Conservation (phyloP, 2,113 vertebrate genomes). For the Hippoglossus stenolepis region DNA sequence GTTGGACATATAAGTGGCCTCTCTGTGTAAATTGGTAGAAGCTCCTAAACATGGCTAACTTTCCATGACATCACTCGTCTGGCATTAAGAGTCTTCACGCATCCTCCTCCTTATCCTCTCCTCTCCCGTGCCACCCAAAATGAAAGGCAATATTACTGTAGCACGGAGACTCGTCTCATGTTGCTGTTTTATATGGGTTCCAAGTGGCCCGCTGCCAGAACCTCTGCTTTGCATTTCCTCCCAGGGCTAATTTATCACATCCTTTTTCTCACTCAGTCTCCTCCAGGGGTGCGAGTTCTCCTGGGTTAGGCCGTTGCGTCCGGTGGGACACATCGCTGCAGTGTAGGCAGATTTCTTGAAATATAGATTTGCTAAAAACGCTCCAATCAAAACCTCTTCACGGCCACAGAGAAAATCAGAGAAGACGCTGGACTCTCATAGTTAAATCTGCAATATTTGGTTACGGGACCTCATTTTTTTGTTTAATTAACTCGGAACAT, state of each 20-base stretch:
- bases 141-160: conserved; percentile 18
- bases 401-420: not conserved
- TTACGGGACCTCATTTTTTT: not conserved
- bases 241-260: conserved; percentile 66
- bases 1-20: too few relatives aligned
- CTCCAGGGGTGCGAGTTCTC: conserved; percentile 39
- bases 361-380: not conserved
- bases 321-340: conserved; percentile 1
- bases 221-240: conserved; percentile 69
- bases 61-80: conserved; percentile 79
- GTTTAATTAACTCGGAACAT: conserved; percentile 35
- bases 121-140: conserved; percentile 58
- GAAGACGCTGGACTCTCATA: conserved; percentile 2
- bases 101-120: conserved; percentile 27
- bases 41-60: conserved; percentile 50
- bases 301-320: conserved; percentile 13
- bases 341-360: not conserved
- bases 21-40: not conserved
- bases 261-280: conserved; percentile 50
- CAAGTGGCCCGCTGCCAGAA: conserved; percentile 67
- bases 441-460: conserved; percentile 4
- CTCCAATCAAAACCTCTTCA: not conserved
- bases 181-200: conserved; percentile 62
- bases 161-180: conserved; percentile 21
- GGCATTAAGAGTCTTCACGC: conserved; percentile 66